A percentile compares a stretch with the other conserved stretches of the same genome.
Conservation (phyloP, 2,888 invertebrate genomes). For the Nemoura dubitans region DNA sequence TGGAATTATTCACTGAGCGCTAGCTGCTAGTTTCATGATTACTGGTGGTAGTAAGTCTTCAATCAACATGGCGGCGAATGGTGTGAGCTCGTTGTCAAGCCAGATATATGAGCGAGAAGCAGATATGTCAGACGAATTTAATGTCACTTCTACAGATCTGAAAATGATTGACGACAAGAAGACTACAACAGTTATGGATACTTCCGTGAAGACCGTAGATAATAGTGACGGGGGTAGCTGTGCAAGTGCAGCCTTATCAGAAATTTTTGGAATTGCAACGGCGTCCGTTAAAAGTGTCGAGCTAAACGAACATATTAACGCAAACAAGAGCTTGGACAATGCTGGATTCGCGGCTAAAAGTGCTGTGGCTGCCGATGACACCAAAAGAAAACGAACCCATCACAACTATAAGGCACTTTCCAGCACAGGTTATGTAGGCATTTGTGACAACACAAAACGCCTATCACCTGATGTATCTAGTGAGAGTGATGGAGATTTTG, state of each 20-base stretch:
- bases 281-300: slow-evolving; percentile 46
- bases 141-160: slow-evolving; percentile 25
- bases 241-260: background rate
- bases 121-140: slow-evolving; percentile 44
- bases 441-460: slow-evolving; percentile 49
- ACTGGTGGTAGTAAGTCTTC: background rate
- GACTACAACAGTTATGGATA: slow-evolving; percentile 45
- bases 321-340: slow-evolving; percentile 41
- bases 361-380: slow-evolving; percentile 55
- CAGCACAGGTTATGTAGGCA: slow-evolving; percentile 60
- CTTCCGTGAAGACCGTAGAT: slow-evolving; percentile 50
- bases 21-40: background rate
- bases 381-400: slow-evolving; percentile 63
- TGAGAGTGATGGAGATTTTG: slow-evolving; percentile 49
- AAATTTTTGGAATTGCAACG: slow-evolving; percentile 42
- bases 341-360: slow-evolving; percentile 44
- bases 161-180: slow-evolving; percentile 44
- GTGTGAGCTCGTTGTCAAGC: slow-evolving; percentile 60
- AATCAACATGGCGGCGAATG: slow-evolving; percentile 62
- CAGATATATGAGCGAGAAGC: slow-evolving; percentile 53
- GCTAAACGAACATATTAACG: background rate
- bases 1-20: too few relatives aligned
- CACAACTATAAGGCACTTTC: slow-evolving; percentile 63
- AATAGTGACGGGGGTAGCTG: slow-evolving; percentile 46
- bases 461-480: slow-evolving; percentile 49